Evolutionary conservation across 2,797 vertebrate genomes (phyloP).

Genomic region (Syndactyla subalaris): DNA sequence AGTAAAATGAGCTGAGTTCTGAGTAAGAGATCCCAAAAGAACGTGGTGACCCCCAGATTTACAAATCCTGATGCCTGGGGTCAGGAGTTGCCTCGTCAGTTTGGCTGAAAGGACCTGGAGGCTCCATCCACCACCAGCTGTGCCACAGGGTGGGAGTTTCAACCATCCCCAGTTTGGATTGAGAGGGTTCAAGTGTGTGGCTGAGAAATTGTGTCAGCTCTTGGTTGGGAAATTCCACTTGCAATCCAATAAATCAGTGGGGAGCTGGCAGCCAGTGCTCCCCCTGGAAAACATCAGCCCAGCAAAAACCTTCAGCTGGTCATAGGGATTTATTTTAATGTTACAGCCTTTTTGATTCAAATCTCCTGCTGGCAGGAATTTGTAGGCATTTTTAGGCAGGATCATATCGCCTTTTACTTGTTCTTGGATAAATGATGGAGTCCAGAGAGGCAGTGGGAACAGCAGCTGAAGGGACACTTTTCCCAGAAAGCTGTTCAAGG

Average conservation of each 20-base stretch:
- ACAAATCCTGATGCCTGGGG: too few species aligned
- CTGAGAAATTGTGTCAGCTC: background rate
- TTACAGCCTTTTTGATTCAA: background rate
- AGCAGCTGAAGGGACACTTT: background rate
- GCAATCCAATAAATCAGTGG: background rate
- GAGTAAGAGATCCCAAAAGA: too few species aligned
- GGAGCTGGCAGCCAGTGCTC: background rate
- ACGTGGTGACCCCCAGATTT: too few species aligned
- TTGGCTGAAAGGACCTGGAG: too few species aligned
- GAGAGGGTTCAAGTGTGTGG: background rate
- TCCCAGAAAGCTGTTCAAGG: background rate
- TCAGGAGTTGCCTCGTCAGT: too few species aligned
- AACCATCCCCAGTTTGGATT: background rate
- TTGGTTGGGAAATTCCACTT: background rate
- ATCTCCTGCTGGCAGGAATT: background rate
- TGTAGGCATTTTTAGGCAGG: background rate
- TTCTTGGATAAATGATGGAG: background rate
- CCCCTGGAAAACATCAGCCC: background rate
- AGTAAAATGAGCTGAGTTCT: too few species aligned
- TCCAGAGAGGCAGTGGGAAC: background rate
- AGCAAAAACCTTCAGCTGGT: background rate
- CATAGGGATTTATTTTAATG: background rate
- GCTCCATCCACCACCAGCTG: too few species aligned
- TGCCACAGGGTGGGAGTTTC: fast-evolving
- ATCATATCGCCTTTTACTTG: background rate